Evolutionary conservation across 2,797 vertebrate species (phyloP), one percentile per base, ranked within the genome.

Genomic region (Enteromius viviparus): DNA sequence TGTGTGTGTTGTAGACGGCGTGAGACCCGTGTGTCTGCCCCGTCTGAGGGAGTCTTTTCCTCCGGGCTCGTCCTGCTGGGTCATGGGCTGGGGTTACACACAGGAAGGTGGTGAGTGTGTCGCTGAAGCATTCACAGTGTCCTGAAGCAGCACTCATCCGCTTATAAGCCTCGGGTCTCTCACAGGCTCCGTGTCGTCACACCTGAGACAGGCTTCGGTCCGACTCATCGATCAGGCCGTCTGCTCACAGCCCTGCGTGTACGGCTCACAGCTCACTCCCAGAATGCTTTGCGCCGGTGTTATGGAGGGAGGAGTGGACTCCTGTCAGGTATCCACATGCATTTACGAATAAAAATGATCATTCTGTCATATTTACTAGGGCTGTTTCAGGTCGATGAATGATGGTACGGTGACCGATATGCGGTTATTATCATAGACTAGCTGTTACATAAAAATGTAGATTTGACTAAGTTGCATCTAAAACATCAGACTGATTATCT

Each of bases 231-330:
- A 88, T 87, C 92, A 92, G 37, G 80, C 89, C 0, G 29, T 80
- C 78, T 96, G 95, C 87, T 92, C 93, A 45, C 79, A 76, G 3
- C 81, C 87, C 0, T 81, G 51, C 0, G 87, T 93, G 49, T 95
- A 95, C 1, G 89, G 92, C 26, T n/a, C 19, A 10, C 65, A 84
- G 60, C 86, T 96, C 26, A 95, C 94, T 45, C 88, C 93, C 75
- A 93, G 90, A 60, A 96, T 96, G 95, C 90, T 96, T 71, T 96
- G 95, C 9, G 95, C 95, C 0, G 95, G 95, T 12, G 89, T 64
- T 49, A 87, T 94, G 87, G 81, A 89, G 0, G 95, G 95, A 45
- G 93, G 94, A 47, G 91, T 94, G 53, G 95, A 96, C 80, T 93
- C 95, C 42, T 96, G 95, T 85, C 94, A 96, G 95, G 95, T 95